Evolutionary conservation across 2,888 invertebrate genomes (phyloP).

Genomic region (Selenia dentaria): DNA sequence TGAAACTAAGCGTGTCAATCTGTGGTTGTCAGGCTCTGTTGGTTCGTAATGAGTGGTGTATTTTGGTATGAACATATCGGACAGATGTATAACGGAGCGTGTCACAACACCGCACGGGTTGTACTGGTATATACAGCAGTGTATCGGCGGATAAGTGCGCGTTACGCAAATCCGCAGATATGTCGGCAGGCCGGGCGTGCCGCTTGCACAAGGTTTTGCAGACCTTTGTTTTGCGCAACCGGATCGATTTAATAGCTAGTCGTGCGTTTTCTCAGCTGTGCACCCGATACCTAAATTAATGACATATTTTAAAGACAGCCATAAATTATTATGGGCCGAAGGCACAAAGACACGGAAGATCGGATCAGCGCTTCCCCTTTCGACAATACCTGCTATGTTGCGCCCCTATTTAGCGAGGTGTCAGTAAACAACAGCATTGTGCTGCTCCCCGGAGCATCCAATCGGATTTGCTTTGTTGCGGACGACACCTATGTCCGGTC

Average conservation of each 20-base stretch:
- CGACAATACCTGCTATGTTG: conserved; percentile 52
- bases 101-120: conserved; percentile 72
- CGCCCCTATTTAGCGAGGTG: conserved; percentile 24
- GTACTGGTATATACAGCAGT: conserved; percentile 32
- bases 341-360: conserved; percentile 47
- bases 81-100: conserved; percentile 68
- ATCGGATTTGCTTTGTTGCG: conserved; percentile 64
- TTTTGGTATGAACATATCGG: conserved; percentile 49
- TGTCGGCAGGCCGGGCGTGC: conserved; percentile 79
- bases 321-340: conserved; percentile 41
- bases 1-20: conserved; percentile 15
- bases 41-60: conserved; percentile 28
- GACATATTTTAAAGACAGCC: conserved; percentile 50
- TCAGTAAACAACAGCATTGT: conserved; percentile 33
- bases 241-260: conserved; percentile 82
- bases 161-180: conserved; percentile 84
- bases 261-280: conserved; percentile 80
- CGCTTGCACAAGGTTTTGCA: conserved; percentile 84
- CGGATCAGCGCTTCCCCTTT: conserved; percentile 43
- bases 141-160: conserved; percentile 81
- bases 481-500: conserved; percentile 70
- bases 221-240: conserved; percentile 85
- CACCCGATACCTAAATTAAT: conserved; percentile 59
- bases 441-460: conserved; percentile 13
- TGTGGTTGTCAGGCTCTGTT: conserved; percentile 10